Base-by-base conservation (phyloP, 2,113 vertebrate genomes). In the Sardina pilchardus region DNA sequence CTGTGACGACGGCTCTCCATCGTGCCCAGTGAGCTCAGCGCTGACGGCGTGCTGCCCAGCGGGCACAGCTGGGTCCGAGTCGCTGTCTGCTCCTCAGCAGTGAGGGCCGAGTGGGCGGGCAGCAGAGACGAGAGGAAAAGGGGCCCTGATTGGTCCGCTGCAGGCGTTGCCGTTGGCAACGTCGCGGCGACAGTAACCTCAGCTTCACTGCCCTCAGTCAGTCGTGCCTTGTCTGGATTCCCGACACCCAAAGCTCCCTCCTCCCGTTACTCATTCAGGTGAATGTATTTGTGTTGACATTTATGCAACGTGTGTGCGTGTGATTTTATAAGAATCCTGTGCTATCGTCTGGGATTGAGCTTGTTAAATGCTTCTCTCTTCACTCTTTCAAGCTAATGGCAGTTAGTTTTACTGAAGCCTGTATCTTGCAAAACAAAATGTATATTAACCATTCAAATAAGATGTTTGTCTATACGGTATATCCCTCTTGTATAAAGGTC, bases 331-430 rank as follows among this genome's bases (percentile, higher is more conserved):
- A 14, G 12, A 78, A 78, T 78, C 71, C 12, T 78, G 71, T 16
- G 12, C 34, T 34, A 39, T 56, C 56, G 82, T 39, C 53, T 83
- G 53, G 53, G 48, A 83, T 91, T 90, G 85, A 90, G 89, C 14
- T 39, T 88, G 88, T 89, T 87, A 90, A 47, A 90, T 89, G 89
- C 80, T 86, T 85, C 78, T 84, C 7, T 36, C 71, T 89, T 90
- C 34, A 78, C 34, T 78, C 85, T 91, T 89, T 89, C 85, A 93
- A 94, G 93, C 93, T 94, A 93, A 87, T 86, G 87, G 88, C 89
- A 91, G 90, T 91, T 92, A 92, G 90, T 91, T 92, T 88, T 91
- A 83, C 90, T 87, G 88, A 94, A 94, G 93, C 92, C 30, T 78
- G 93, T 92, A 86, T 88, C 87, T 89, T 87, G 91, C 89, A 90